A percentile compares a stretch with the other conserved stretches of the same genome.
These are phyloP conservation scores for Heliconius hewitsoni DNA, from an alignment of 1,140 invertebrate species.

Conservation along the genomic window DNA sequence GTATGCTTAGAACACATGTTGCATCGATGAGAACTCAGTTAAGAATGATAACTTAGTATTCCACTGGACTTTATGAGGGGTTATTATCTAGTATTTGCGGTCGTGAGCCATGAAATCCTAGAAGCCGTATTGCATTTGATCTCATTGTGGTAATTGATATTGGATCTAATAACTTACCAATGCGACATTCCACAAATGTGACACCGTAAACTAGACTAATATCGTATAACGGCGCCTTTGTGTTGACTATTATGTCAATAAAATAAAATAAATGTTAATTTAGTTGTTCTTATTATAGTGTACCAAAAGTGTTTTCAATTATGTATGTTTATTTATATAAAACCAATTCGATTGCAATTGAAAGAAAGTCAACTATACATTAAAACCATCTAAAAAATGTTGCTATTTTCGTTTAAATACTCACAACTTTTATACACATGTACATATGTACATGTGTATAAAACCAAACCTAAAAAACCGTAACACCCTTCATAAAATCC, in stretches of 20 bases:
- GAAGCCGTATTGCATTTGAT: slow-evolving; percentile 53
- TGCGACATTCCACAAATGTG: slow-evolving; percentile 37
- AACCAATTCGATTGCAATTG: neutral
- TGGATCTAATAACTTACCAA: slow-evolving; percentile 41
- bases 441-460: too few species aligned
- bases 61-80: slow-evolving; percentile 53
- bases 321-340: neutral
- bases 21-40: slow-evolving; percentile 57
- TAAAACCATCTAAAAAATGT: too few species aligned
- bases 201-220: slow-evolving; percentile 33
- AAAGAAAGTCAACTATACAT: too few species aligned
- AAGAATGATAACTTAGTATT: slow-evolving; percentile 61
- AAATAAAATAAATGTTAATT: neutral
- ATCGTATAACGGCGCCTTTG: slow-evolving; percentile 33
- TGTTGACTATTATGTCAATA: neutral
- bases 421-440: too few species aligned
- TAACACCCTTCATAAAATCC: neutral
- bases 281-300: neutral
- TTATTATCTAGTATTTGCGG: slow-evolving; percentile 52
- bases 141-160: slow-evolving; percentile 51
- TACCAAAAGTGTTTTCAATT: neutral
- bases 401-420: too few species aligned
- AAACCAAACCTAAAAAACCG: neutral
- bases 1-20: slow-evolving; percentile 77
- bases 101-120: slow-evolving; percentile 46